Evolutionary conservation across 2,113 vertebrate species (phyloP).

Genomic region (Lontra canadensis): DNA sequence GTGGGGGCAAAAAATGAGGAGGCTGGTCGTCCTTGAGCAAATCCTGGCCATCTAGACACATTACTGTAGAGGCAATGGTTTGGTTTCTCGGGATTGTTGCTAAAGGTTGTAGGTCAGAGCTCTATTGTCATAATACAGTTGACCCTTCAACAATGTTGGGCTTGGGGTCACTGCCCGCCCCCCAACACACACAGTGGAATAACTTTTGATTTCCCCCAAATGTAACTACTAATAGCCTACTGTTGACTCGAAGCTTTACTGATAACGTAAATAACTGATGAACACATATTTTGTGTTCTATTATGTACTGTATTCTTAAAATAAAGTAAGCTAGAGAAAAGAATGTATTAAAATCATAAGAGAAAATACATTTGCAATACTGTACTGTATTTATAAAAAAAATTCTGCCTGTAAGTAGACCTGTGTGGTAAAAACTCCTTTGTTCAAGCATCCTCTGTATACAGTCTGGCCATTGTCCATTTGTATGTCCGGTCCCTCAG

Average conservation of each 20-base stretch:
- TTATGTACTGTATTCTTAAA: neutral
- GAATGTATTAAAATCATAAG: neutral
- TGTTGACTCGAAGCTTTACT: neutral
- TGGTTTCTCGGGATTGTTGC: neutral
- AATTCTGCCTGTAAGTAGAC: neutral
- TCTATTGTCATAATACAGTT: neutral
- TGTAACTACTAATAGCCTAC: neutral
- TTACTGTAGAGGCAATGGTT: neutral
- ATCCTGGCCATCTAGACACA: neutral
- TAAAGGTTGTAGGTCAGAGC: neutral
- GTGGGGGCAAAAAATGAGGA: neutral
- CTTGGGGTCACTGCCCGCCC: neutral
- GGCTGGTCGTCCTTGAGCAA: neutral
- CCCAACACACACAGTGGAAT: neutral
- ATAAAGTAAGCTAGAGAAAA: neutral
- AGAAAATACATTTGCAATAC: neutral
- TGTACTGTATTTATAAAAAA: neutral
- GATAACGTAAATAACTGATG: neutral
- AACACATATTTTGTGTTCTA: neutral
- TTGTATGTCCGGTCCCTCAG: neutral
- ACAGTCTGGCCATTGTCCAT: neutral
- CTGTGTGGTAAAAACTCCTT: neutral
- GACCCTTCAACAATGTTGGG: neutral
- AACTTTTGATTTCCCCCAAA: neutral
- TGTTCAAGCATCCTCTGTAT: neutral